Conservation (phyloP, 2,113 vertebrate genomes). For the Bombycilla garrulus region DNA sequence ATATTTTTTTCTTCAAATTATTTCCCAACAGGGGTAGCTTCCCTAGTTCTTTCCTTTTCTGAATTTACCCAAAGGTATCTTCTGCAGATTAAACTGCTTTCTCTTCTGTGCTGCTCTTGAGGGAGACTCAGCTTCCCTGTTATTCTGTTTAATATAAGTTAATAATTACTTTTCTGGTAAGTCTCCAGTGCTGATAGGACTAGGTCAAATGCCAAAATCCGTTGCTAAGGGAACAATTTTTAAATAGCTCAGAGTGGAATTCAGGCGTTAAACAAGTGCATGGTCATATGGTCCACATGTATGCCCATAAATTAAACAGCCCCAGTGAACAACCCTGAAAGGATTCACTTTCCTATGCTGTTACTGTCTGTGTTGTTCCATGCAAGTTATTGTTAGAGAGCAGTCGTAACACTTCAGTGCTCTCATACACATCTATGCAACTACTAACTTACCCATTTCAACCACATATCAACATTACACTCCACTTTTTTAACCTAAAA, state of each 20-base stretch:
- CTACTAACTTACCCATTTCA: neutral
- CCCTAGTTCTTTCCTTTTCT: neutral
- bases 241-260: constrained; percentile 18
- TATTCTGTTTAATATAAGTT: neutral
- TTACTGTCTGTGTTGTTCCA: neutral
- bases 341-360: neutral
- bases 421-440: neutral
- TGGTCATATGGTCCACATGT: neutral
- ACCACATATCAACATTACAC: neutral
- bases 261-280: constrained; percentile 37
- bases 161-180: constrained; percentile 25
- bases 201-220: constrained; percentile 22
- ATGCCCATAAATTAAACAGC: neutral
- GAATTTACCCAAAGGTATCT: neutral
- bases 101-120: neutral
- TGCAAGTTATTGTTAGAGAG: neutral
- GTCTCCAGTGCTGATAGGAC: neutral
- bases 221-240: constrained; percentile 20
- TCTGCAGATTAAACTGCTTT: neutral
- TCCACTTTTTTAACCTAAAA: neutral
- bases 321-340: neutral
- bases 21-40: neutral
- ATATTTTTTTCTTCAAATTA: neutral
- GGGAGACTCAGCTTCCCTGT: neutral
- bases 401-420: neutral